Percentiles rank a stretch among this genome's conserved stretches.
Evolutionary conservation across 2,888 invertebrate genomes (phyloP).

Genomic region (Ephialtes manifestator): DNA sequence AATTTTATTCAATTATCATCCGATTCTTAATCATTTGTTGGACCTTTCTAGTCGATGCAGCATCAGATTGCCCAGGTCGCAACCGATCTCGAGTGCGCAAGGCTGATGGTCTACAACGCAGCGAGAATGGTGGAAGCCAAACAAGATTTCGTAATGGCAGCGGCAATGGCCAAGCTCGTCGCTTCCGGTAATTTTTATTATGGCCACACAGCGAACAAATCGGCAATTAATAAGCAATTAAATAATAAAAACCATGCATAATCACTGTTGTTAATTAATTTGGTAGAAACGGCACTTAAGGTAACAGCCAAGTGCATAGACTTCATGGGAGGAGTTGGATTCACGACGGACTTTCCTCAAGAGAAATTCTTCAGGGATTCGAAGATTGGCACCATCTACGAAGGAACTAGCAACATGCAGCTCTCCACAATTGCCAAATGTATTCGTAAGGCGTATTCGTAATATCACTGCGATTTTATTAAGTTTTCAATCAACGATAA

Average conservation of each 20-base stretch:
- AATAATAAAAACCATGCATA: not conserved
- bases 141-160: slow-evolving; percentile 95
- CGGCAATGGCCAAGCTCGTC: slow-evolving; percentile 98
- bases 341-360: slow-evolving; percentile 97
- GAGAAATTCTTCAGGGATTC: slow-evolving; percentile 98
- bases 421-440: slow-evolving; percentile 97
- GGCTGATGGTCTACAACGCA: slow-evolving; percentile 97
- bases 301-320: slow-evolving; percentile 98
- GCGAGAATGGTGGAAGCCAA: slow-evolving; percentile 96
- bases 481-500: not conserved
- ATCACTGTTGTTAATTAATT: not conserved
- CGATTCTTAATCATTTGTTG: not conserved
- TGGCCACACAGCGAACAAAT: not conserved
- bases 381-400: slow-evolving; percentile 99
- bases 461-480: slow-evolving; percentile 2
- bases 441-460: slow-evolving; percentile 91
- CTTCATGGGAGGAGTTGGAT: slow-evolving; percentile 99
- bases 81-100: slow-evolving; percentile 95
- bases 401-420: slow-evolving; percentile 99
- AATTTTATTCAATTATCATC: too few species aligned
- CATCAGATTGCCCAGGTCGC: slow-evolving; percentile 97
- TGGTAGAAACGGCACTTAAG: slow-evolving; percentile 93
- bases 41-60: slow-evolving; percentile 92
- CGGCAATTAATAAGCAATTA: slow-evolving; percentile 3
- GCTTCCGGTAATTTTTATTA: slow-evolving; percentile 89